A percentile compares a stretch with the other conserved stretches of the same genome.
Conservation (phyloP, 2,888 invertebrate genomes). For the Thymelicus sylvestris region DNA sequence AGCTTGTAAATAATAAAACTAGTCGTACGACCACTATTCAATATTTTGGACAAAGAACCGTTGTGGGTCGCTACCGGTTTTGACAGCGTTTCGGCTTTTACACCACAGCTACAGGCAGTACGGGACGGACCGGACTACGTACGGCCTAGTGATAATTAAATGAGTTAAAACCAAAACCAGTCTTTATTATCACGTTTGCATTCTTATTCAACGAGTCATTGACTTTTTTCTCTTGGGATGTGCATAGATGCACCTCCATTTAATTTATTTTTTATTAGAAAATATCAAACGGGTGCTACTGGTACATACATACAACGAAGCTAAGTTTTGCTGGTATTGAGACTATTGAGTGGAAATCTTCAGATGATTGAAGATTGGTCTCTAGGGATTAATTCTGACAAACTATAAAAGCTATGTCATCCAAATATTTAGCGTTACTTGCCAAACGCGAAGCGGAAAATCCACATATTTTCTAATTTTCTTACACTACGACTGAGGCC, state of each 20-base stretch:
- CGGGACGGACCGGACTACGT: neutral
- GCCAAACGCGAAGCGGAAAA: too few species aligned
- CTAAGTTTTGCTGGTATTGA: neutral
- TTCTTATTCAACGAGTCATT: constrained; percentile 16
- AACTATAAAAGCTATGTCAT: too few species aligned
- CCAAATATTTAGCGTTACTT: too few species aligned
- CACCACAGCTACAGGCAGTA: too few species aligned
- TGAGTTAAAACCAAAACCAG: constrained; percentile 31
- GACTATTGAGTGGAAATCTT: too few species aligned
- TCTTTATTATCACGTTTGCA: constrained; percentile 23
- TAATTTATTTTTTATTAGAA: neutral
- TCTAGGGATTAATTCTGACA: too few species aligned
- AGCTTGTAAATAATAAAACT: constrained; percentile 4
- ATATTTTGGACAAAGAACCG: constrained; percentile 6
- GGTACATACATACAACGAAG: neutral
- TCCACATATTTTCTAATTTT: too few species aligned
- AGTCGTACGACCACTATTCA: neutral
- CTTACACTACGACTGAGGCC: too few species aligned
- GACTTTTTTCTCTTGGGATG: constrained; percentile 24
- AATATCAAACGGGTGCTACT: neutral
- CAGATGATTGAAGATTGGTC: too few species aligned
- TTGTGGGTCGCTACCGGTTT: constrained; percentile 16
- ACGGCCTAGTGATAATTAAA: constrained; percentile 26
- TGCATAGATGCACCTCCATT: neutral
- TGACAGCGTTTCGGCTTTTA: constrained; percentile 16